Evolutionary conservation across 2,888 invertebrate species (phyloP), one percentile per base, ranked within the genome.

Genomic region (Drepanosiphum platanoidis): DNA sequence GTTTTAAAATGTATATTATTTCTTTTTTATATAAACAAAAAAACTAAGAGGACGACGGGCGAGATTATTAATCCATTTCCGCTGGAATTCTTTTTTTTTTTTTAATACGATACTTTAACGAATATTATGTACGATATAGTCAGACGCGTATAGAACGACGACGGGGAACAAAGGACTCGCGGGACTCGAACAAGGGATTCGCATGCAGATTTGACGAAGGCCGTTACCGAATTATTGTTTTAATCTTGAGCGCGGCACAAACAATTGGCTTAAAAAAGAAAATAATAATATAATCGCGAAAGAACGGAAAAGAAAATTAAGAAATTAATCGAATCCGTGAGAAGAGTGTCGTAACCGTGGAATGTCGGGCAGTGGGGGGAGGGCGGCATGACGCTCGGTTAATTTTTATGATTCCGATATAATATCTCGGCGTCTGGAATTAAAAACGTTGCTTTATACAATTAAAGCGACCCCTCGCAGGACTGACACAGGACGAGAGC

Each of bases 341-440:
- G 74, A 27, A 71, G 27, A 52, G 70, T 22, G 52, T 30, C 27
- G 52, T 18, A 27, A 61, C 61, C n/a, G 61, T 61, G 18, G 61
- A 22, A n/a, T n/a, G 27, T 9, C 32, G 30, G 15, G 15, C 61
- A 1, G 61, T 61, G 22, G 15, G 3, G 42, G 34, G 1, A 8
- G 13, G 5, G 30, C 15, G n/a, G 68, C 3, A 58, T 36, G 70
- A 27, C 46, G 74, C 68, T 68, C 84, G 27, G 84, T 84, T 84
- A 84, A 84, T 84, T 84, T 84, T 84, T 84, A 84, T 70, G 66
- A 84, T 83, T 72, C 75, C 64, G 58, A 4, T 75, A 68, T 84
- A 66, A 84, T 84, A 52, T 84, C 75, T 3, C 7, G 30, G 71
- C 58, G 71, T 46, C 70, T 52, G 68, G 77, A 84, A 84, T 77